Evolutionary conservation across 2,888 invertebrate genomes (phyloP).

Genomic region (Keiferia lycopersicella): DNA sequence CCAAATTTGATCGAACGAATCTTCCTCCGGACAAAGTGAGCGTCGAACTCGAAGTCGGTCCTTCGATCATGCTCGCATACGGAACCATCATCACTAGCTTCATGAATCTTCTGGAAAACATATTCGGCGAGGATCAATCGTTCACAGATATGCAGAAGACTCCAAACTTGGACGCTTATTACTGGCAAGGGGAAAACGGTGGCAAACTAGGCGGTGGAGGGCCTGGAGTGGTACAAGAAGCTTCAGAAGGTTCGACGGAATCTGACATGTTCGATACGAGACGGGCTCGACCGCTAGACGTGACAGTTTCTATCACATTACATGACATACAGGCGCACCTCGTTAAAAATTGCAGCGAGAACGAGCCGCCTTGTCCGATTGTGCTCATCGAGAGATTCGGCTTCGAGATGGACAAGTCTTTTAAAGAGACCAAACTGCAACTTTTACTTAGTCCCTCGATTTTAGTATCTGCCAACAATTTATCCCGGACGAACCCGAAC

Average conservation of each 20-base stretch:
- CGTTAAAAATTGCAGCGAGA: constrained; percentile 94
- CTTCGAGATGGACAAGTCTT: constrained; percentile 98
- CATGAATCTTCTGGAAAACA: constrained; percentile 96
- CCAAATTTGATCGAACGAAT: constrained; percentile 93
- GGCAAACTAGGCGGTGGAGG: constrained; percentile 68
- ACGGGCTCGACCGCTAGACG: constrained; percentile 93
- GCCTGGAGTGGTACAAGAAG: constrained; percentile 84
- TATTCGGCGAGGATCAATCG: constrained; percentile 97
- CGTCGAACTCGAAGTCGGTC: constrained; percentile 96
- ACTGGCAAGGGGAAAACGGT: constrained; percentile 66
- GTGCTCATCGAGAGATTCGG: constrained; percentile 94
- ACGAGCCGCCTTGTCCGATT: constrained; percentile 95
- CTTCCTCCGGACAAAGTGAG: constrained; percentile 94
- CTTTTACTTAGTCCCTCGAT: constrained; percentile 94
- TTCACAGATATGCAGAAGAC: constrained; percentile 95
- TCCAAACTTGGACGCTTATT: constrained; percentile 68
- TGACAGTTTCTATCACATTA: constrained; percentile 94
- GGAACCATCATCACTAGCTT: constrained; percentile 95
- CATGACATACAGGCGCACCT: constrained; percentile 98
- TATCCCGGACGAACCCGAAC: constrained; percentile 82
- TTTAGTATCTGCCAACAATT: constrained; percentile 88
- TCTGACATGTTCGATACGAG: constrained; percentile 90
- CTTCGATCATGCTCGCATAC: constrained; percentile 94
- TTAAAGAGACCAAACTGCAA: constrained; percentile 95
- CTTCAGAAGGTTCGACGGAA: constrained; percentile 81